These are phyloP conservation scores for Pachycephala philippinensis DNA, from an alignment of 2,113 vertebrate genomes.

Conservation along the genomic window DNA sequence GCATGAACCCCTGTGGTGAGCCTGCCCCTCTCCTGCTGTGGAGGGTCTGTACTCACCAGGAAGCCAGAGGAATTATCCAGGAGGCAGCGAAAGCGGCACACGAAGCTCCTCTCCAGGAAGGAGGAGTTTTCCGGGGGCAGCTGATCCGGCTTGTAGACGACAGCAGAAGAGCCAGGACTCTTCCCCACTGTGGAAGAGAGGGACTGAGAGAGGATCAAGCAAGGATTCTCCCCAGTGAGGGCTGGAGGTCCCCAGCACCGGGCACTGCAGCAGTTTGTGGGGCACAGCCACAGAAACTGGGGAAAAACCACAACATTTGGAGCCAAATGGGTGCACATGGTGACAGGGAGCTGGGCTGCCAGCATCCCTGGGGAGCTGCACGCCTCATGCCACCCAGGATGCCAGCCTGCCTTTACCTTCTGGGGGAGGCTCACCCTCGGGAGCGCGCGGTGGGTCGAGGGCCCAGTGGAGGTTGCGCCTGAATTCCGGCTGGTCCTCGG, in stretches of 20 bases:
- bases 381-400: rapidly evolving
- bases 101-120: slow-evolving; percentile 79
- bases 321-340: rapidly evolving
- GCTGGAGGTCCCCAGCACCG: background rate
- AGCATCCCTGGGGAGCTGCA: rapidly evolving
- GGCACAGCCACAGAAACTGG: background rate
- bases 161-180: background rate
- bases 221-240: background rate
- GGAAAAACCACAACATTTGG: background rate
- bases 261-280: background rate
- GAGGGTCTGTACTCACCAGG: slow-evolving; percentile 61
- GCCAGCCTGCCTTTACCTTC: background rate
- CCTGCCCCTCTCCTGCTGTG: background rate
- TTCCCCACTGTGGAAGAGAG: background rate
- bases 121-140: slow-evolving; percentile 78
- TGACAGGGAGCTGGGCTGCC: background rate
- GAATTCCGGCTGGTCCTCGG: slow-evolving; percentile 80
- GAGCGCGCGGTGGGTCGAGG: slow-evolving; percentile 46
- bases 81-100: slow-evolving; percentile 81
- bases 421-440: background rate
- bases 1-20: rapidly evolving
- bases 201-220: background rate
- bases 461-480: slow-evolving; percentile 80
- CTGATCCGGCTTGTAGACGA: slow-evolving; percentile 50
- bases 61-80: slow-evolving; percentile 83